These are phyloP conservation scores for Brotula barbata DNA, from an alignment of 2,797 vertebrate species.

Conservation along the genomic window DNA sequence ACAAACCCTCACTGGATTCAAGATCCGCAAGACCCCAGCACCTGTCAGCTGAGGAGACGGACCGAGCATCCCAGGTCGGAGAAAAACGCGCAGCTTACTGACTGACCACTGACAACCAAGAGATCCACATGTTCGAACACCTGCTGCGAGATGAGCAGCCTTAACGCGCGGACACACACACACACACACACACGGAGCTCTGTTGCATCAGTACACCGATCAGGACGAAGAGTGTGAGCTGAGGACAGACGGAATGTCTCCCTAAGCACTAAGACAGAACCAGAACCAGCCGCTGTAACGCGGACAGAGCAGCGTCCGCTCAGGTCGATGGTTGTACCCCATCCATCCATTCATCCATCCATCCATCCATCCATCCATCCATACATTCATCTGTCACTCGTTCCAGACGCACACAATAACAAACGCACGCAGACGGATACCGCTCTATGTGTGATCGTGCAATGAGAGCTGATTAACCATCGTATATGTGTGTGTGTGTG, in stretches of 20 bases:
- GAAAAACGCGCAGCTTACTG: no score
- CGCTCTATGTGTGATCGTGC: conserved; percentile 35
- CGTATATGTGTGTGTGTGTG: neutral
- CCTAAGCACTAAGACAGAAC: neutral
- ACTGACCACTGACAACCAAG: conserved; percentile 24
- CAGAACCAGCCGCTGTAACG: no score
- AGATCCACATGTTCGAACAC: conserved; percentile 59
- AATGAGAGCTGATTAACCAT: no score
- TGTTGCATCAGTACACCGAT: conserved; percentile 38
- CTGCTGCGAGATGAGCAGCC: conserved; percentile 54
- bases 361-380: conserved; percentile 5
- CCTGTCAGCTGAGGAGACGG: conserved; percentile 78
- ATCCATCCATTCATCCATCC: no score
- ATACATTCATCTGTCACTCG: neutral
- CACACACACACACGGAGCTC: conserved; percentile 14
- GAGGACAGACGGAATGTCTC: neutral
- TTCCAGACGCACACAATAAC: neutral
- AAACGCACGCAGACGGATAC: conserved; percentile 30
- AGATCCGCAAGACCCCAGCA: conserved; percentile 80
- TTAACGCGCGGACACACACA: neutral
- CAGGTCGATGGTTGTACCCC: no score
- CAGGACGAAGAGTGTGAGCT: neutral
- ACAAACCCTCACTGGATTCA: conserved; percentile 81
- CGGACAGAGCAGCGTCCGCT: no score
- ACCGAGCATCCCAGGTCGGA: conserved; percentile 70